phyloP scores from a whole-genome alignment of 2,888 invertebrate species.

The Drosophila lacicola region DNA sequence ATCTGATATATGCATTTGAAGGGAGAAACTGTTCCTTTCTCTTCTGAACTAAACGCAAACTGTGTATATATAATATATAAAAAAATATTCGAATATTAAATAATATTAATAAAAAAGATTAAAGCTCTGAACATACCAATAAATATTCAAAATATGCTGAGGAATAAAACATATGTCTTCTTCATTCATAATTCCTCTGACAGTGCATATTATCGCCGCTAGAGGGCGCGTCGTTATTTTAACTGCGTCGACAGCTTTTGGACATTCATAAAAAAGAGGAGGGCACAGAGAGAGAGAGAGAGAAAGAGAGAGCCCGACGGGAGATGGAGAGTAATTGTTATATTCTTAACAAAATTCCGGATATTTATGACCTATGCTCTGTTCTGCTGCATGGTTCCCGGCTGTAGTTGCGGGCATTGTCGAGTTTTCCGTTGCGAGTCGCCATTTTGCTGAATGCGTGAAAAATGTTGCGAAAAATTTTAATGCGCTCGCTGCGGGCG shows the following conservation, averaged over 20 bases:
- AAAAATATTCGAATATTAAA: too few species aligned
- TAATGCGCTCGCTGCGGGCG: slow-evolving; percentile 74
- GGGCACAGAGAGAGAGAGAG: slow-evolving; percentile 49
- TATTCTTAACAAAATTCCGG: slow-evolving; percentile 77
- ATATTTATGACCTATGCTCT: slow-evolving; percentile 70
- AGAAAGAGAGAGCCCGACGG: slow-evolving; percentile 1
- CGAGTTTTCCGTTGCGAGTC: slow-evolving; percentile 52
- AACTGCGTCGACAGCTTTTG: slow-evolving; percentile 45
- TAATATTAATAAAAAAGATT: not conserved
- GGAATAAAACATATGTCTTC: slow-evolving; percentile 4
- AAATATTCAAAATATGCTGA: not conserved
- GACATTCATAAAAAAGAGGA: slow-evolving; percentile 52
- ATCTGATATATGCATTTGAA: too few species aligned
- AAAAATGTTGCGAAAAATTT: slow-evolving; percentile 78
- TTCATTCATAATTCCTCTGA: not conserved
- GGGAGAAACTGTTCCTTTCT: too few species aligned
- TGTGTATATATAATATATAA: too few species aligned
- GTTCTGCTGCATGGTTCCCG: slow-evolving; percentile 24
- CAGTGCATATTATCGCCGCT: slow-evolving; percentile 19
- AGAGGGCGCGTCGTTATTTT: slow-evolving; percentile 47
- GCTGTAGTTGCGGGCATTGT: slow-evolving; percentile 22
- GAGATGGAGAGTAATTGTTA: slow-evolving; percentile 65
- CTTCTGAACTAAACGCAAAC: too few species aligned
- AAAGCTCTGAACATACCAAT: not conserved
- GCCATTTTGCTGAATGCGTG: slow-evolving; percentile 74